Conservation (phyloP, 2,797 vertebrate species). For the Catamblyrhynchus diadema region DNA sequence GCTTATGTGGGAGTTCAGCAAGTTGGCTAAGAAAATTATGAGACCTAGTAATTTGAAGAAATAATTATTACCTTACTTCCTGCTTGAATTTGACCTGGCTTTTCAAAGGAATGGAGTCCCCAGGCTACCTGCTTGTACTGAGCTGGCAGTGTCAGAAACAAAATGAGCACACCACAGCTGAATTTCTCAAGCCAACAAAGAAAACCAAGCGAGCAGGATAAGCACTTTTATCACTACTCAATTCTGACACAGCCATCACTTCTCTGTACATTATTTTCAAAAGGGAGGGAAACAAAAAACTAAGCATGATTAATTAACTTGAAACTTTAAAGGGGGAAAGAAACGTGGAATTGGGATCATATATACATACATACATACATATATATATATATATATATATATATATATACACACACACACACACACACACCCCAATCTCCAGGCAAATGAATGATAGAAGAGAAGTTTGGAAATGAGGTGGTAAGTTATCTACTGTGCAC, state of each 20-base stretch:
- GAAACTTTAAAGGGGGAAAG: not conserved
- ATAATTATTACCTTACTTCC: not conserved
- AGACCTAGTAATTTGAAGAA: not conserved
- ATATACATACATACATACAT: not conserved
- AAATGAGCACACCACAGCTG: not conserved
- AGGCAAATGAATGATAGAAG: not conserved
- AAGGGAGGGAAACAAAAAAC: not conserved
- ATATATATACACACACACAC: not conserved
- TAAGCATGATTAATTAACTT: not conserved
- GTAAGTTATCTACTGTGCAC: not conserved
- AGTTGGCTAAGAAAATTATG: not conserved
- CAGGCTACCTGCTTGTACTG: not conserved
- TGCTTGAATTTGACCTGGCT: not conserved
- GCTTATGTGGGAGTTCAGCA: not conserved
- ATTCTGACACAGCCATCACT: not conserved
- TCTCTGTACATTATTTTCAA: not conserved
- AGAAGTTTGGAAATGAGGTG: not conserved
- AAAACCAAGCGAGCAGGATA: not conserved
- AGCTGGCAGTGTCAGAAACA: not conserved
- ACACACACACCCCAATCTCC: not conserved
- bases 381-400: not conserved
- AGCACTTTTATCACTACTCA: not conserved
- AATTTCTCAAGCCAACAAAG: not conserved
- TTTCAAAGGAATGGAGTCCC: not conserved
- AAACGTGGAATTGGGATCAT: not conserved